Evolutionary conservation across 2,113 vertebrate genomes (phyloP), one percentile per base, ranked within the genome.

Genomic region (Bubo bubo): DNA sequence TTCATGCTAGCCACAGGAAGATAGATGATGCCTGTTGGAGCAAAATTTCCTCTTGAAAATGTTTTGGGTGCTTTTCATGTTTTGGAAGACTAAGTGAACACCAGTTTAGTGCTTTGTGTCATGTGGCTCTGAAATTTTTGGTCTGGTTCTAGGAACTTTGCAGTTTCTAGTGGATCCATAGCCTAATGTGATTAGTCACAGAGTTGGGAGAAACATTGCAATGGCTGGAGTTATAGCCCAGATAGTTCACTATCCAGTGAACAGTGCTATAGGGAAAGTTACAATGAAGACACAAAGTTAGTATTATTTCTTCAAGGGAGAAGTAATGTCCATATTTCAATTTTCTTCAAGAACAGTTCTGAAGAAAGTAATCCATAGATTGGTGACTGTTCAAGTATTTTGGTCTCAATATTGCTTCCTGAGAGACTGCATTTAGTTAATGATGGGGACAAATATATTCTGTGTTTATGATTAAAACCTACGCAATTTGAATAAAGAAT

Each of bases 1-100:
- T 96, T 93, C 50, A 4, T 76, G 87, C 81, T 93, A 70, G 71
- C 92, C 77, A 90, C 74, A 79, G 92, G 77, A 96, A 95, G 85
- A 88, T 22, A 86, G 85, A 93, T 88, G 52, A 66, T 86, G 92
- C 35, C 74, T 94, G 53, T 70, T 95, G 95, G 90, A 94, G 93
- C 15, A 82, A 76, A 92, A 83, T 92, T 73, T 49, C 70, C 74
- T 82, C 74, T 58, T 95, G 87, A 81, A 95, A 96, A 73, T 43
- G 24, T 88, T 97, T 67, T 85, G 73, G 49, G 89, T 43, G 30
- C 49, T 93, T 94, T 89, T 94, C 60, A 34, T 10, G 26, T 77
- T 96, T 91, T 88, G 67, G 77, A 97, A 88, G 85, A 90, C 62
- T 58, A 47, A 93, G 56, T 30, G 82, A 96, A 35, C 26, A 37